Base-by-base conservation (phyloP, 1,140 invertebrate species). In the Bombus breviceps region DNA sequence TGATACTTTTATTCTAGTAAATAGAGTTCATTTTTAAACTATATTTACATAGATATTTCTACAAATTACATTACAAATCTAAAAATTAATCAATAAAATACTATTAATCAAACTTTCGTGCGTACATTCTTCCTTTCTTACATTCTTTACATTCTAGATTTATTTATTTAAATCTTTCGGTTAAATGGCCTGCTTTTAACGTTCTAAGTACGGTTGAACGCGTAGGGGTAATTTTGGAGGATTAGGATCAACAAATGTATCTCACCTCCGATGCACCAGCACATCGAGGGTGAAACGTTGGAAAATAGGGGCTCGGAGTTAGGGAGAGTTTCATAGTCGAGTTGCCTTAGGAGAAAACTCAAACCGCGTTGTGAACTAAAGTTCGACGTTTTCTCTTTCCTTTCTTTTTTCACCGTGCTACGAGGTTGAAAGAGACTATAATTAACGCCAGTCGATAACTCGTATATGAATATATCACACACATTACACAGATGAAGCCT, bases 361-460 rank as follows among this genome's bases (percentile, higher is more conserved):
- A 3, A 13, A 12, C 25, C 13, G 25, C 12, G 59, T 39, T 53
- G 32, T 3, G 12, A 32, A 73, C 59, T 41, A 37, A 28, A 32
- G 81, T 77, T 83, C 73, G n/a, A 77, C 28, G 15, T 25, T 32
- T 18, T 18, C 32, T 73, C 18, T 28, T 39, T 47, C 13, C 13
- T 41, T 13, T 71, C 34, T 69, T 76, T 83, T 76, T 68, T 76
- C 68, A 75, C 10, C 62, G 34, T 37, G 34, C n/a, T 43, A 22
- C 37, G 66, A 6, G 34, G 8, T 37, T 22, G 34, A 12, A 34
- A 15, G 34, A 41, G 12, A 28, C 32, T 78, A 78, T 83, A 83
- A 83, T 83, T 83, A 83, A 69, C 68, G 32, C 28, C 74, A 74
- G 22, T 83, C 81, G 43, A 83, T 83, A 69, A 25, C 47, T 37